Percentiles rank a stretch among this genome's conserved stretches.
These are phyloP conservation scores for Epinephelus cyanopodus DNA, from an alignment of 2,113 vertebrate genomes.

Conservation along the genomic window DNA sequence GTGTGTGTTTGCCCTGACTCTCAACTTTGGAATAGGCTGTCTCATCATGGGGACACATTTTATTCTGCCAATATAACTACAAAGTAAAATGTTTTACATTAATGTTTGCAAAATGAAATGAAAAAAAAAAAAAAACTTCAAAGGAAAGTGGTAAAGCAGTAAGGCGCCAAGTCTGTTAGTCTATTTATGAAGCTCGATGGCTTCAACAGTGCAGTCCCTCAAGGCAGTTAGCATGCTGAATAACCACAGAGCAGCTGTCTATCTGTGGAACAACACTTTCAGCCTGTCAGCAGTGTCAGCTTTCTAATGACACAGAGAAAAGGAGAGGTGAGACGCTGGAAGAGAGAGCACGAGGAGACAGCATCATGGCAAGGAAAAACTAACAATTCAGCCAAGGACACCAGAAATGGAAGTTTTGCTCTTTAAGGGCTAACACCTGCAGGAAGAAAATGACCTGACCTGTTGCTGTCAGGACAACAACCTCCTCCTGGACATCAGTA, in stretches of 20 bases:
- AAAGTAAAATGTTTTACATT: constrained; percentile 65
- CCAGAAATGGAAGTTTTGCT: not conserved
- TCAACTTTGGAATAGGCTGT: constrained; percentile 36
- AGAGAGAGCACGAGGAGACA: not conserved
- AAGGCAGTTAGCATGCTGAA: constrained; percentile 19
- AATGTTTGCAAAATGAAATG: constrained; percentile 42
- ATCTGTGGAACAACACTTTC: constrained; percentile 16
- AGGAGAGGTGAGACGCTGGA: not conserved
- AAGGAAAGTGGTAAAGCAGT: constrained; percentile 30
- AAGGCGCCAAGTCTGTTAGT: not conserved
- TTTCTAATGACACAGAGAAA: constrained; percentile 3
- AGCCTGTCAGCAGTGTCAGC: constrained; percentile 24
- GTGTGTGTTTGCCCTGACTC: constrained; percentile 8
- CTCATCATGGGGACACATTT: constrained; percentile 53
- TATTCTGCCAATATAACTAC: constrained; percentile 44
- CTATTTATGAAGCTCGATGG: constrained; percentile 51
- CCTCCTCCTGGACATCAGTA: no score
- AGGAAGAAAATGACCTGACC: no score
- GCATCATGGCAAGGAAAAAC: not conserved
- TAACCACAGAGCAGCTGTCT: constrained; percentile 44
- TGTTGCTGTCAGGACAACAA: no score
- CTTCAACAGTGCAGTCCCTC: not conserved
- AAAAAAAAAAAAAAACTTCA: constrained; percentile 45
- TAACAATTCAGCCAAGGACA: not conserved
- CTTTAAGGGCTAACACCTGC: not conserved